These are phyloP conservation scores for Meloidogyne exigua DNA, from an alignment of 1,140 invertebrate genomes.

Conservation along the genomic window DNA sequence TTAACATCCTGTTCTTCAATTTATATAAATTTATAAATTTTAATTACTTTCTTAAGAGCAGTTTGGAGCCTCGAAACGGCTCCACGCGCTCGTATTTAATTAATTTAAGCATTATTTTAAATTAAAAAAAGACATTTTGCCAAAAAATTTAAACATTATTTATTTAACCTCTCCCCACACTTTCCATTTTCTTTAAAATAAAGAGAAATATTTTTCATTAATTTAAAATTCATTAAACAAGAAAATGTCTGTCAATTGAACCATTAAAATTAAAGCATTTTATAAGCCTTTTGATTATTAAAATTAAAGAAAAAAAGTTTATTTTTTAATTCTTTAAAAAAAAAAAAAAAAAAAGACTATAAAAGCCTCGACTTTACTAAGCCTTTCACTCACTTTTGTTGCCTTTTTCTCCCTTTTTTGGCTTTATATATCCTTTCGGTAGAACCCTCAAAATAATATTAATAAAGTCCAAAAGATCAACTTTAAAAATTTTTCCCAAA, in stretches of 20 bases:
- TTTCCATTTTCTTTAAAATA: background rate
- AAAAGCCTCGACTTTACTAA: background rate
- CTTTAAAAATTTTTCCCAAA: background rate
- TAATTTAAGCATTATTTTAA: too few species aligned
- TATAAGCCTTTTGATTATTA: background rate
- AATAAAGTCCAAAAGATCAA: background rate
- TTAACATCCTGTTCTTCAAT: too few species aligned
- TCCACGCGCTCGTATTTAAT: too few species aligned
- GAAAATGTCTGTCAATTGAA: background rate
- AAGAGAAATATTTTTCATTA: too few species aligned
- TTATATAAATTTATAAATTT: too few species aligned
- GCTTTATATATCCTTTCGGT: background rate
- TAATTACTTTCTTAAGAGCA: too few species aligned
- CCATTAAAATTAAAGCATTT: constrained; percentile 17
- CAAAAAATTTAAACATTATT: background rate
- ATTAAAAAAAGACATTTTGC: too few species aligned
- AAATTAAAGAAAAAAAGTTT: too few species aligned
- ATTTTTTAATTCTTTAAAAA: too few species aligned
- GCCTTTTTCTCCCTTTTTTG: background rate
- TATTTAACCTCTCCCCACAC: background rate
- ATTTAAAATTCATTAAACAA: too few species aligned
- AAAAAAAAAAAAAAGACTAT: too few species aligned
- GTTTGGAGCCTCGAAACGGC: too few species aligned
- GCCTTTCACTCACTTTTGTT: background rate
- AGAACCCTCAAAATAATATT: background rate